A percentile compares a stretch with the other conserved stretches of the same genome.
Conservation (phyloP, 2,888 invertebrate species). For the Graphium colonna region DNA sequence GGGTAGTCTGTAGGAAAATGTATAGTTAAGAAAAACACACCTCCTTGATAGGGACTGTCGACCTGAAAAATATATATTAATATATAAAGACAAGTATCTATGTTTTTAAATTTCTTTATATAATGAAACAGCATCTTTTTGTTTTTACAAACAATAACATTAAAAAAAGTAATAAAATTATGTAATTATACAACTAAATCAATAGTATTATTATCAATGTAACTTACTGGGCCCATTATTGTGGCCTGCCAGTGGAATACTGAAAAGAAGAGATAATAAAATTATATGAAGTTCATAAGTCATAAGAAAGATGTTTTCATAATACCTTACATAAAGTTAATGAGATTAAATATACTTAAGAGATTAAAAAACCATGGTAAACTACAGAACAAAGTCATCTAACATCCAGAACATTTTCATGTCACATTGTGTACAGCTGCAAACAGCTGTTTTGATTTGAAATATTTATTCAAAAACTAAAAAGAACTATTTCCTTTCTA, state of each 20-base stretch:
- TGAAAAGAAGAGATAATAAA: constrained; percentile 79
- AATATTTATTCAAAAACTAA: background rate
- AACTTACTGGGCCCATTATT: constrained; percentile 99
- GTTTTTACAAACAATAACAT: background rate
- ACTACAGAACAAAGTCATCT: background rate
- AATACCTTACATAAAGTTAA: constrained; percentile 31
- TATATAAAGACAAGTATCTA: too few species aligned
- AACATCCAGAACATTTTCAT: background rate
- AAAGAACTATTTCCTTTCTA: background rate
- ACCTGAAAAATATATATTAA: constrained; percentile 81
- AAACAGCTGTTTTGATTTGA: constrained; percentile 4
- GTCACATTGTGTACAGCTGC: background rate
- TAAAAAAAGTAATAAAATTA: constrained; percentile 12
- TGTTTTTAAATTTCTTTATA: background rate
- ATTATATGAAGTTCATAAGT: constrained; percentile 15
- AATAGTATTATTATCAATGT: background rate
- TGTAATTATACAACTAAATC: background rate
- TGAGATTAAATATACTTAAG: constrained; percentile 24
- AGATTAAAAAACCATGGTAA: constrained; percentile 14
- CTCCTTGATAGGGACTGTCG: constrained; percentile 99
- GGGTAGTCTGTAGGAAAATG: constrained; percentile 99
- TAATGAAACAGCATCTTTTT: constrained; percentile 8
- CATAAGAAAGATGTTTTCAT: constrained; percentile 6
- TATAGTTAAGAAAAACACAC: constrained; percentile 99
- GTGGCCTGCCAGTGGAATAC: constrained; percentile 99